phyloP scores from a whole-genome alignment of 2,888 invertebrate genomes.

The Conomelus anceps region DNA sequence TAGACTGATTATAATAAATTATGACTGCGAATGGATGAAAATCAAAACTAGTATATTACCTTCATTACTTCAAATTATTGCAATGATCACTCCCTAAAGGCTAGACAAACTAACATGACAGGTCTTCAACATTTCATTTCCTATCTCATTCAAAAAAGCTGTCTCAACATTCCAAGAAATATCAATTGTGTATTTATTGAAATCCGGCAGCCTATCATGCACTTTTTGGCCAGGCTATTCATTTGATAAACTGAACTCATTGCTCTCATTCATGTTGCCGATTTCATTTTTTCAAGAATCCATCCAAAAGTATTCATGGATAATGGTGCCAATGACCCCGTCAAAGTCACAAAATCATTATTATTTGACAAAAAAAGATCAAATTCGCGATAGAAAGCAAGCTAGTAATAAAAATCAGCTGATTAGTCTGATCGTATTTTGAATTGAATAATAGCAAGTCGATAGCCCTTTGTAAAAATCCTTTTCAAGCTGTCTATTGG shows the following conservation, averaged over 20 bases:
- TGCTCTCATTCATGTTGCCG: background rate
- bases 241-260: background rate
- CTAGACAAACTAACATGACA: background rate
- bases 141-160: background rate
- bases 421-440: background rate
- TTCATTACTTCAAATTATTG: background rate
- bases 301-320: background rate
- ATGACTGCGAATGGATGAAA: too few species aligned
- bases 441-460: too few species aligned
- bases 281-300: background rate
- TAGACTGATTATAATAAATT: too few species aligned
- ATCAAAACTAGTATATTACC: background rate
- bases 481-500: too few species aligned
- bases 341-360: background rate
- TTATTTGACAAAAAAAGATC: background rate
- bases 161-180: background rate
- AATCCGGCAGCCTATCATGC: background rate
- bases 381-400: background rate
- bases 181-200: background rate
- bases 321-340: background rate
- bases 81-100: background rate
- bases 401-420: background rate
- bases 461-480: too few species aligned
- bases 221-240: background rate
- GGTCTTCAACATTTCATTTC: background rate